Percentiles rank a stretch among this genome's conserved stretches.
These are phyloP conservation scores for Drosophila atripex DNA, from an alignment of 2,888 invertebrate species.

Conservation along the genomic window DNA sequence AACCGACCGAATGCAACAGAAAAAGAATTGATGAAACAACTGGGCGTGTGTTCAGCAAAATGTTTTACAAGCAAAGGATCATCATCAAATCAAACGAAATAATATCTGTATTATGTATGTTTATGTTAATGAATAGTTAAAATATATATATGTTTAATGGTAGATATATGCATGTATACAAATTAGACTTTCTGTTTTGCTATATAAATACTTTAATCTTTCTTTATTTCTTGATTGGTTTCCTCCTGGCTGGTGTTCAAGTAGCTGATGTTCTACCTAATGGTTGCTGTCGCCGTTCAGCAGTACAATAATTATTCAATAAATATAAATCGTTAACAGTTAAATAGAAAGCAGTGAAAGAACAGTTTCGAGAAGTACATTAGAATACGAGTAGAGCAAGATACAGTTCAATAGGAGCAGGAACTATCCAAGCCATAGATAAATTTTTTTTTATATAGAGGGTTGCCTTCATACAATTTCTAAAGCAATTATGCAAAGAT, in stretches of 20 bases:
- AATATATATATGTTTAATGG: constrained; percentile 53
- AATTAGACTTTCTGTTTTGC: constrained; percentile 43
- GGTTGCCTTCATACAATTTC: constrained; percentile 36
- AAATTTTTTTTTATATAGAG: constrained; percentile 34
- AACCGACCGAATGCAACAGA: constrained; percentile 65
- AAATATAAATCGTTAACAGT: constrained; percentile 63
- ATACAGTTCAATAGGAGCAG: constrained; percentile 32
- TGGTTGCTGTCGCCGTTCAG: constrained; percentile 10
- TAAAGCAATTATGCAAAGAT: constrained; percentile 53
- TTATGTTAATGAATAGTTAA: constrained; percentile 49
- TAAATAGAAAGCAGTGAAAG: constrained; percentile 67
- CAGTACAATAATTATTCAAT: constrained; percentile 39
- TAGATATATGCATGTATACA: constrained; percentile 48
- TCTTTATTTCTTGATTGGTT: constrained; percentile 18
- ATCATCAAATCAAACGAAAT: constrained; percentile 31
- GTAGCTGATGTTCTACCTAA: constrained; percentile 14
- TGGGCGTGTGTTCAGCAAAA: constrained; percentile 33
- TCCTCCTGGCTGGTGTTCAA: constrained; percentile 7
- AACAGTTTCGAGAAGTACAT: constrained; percentile 65
- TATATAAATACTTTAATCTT: constrained; percentile 46
- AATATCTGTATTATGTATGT: constrained; percentile 40
- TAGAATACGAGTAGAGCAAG: constrained; percentile 39
- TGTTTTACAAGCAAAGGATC: constrained; percentile 35
- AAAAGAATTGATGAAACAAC: constrained; percentile 55
- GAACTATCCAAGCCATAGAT: constrained; percentile 39